phyloP scores from a whole-genome alignment of 1,140 invertebrate genomes.

The Saccostrea glomerata region DNA sequence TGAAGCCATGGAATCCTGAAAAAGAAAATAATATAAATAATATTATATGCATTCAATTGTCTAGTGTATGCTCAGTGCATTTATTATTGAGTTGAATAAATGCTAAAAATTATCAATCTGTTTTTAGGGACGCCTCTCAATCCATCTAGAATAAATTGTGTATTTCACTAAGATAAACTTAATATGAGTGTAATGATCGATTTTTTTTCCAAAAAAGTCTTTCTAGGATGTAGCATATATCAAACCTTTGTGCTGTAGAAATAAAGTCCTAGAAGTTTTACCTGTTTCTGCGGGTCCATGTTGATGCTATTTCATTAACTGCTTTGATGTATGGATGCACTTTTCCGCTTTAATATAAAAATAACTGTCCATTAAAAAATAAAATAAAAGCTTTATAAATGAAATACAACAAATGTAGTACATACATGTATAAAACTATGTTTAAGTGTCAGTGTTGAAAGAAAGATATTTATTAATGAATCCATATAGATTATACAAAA shows the following conservation, averaged over 20 bases:
- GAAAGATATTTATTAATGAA: too few species aligned
- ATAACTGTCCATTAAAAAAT: neutral
- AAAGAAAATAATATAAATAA: neutral
- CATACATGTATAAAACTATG: too few species aligned
- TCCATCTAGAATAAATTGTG: neutral
- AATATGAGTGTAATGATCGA: neutral
- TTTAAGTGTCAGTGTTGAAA: too few species aligned
- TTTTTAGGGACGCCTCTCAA: neutral
- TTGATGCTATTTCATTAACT: neutral
- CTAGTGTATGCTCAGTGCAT: neutral
- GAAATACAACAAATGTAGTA: neutral
- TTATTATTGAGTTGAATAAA: neutral
- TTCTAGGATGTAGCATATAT: neutral
- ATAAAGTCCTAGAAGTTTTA: neutral
- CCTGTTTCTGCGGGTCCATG: neutral
- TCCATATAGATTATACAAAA: too few species aligned
- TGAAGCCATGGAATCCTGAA: slow-evolving; percentile 49
- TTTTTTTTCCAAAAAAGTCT: neutral
- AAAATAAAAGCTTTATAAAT: neutral
- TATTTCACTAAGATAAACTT: neutral
- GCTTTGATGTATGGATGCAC: neutral
- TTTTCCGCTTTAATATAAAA: neutral
- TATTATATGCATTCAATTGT: too few species aligned
- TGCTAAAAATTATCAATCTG: too few species aligned
- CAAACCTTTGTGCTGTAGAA: too few species aligned